Conservation (phyloP, 2,888 invertebrate species). For the Eupithecia abbreviata region DNA sequence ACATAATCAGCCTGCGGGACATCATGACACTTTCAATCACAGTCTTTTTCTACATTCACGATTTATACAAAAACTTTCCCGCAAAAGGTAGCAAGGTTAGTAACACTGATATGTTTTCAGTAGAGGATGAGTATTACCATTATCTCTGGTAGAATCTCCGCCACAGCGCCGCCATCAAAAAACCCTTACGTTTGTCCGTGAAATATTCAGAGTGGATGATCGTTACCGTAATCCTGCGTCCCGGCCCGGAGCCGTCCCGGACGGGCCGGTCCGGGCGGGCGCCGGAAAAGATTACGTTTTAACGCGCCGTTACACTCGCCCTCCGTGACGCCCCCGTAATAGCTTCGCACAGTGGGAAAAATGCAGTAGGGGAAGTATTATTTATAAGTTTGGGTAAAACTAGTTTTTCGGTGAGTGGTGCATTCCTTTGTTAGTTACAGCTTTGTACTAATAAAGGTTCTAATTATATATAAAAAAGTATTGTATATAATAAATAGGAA, state of each 20-base stretch:
- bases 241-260: constrained; percentile 21
- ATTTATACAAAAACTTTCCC: neutral
- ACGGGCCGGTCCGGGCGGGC: constrained; percentile 8
- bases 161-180: neutral
- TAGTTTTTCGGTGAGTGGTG: no score
- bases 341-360: constrained; percentile 25
- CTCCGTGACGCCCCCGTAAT: constrained; percentile 36
- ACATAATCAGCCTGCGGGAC: no score
- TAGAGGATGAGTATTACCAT: neutral
- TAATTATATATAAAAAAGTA: no score
- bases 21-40: no score
- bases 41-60: neutral
- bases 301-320: constrained; percentile 46
- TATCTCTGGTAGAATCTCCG: neutral
- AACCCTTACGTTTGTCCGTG: constrained; percentile 18
- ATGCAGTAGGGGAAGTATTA: neutral
- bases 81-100: neutral
- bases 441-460: no score
- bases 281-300: constrained; percentile 47
- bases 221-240: constrained; percentile 29
- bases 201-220: constrained; percentile 27
- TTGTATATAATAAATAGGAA: no score
- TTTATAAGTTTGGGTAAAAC: neutral
- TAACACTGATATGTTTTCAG: neutral
- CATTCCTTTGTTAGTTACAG: no score